Base-by-base conservation (phyloP, 2,797 vertebrate genomes). In the Darevskia nairensis region DNA sequence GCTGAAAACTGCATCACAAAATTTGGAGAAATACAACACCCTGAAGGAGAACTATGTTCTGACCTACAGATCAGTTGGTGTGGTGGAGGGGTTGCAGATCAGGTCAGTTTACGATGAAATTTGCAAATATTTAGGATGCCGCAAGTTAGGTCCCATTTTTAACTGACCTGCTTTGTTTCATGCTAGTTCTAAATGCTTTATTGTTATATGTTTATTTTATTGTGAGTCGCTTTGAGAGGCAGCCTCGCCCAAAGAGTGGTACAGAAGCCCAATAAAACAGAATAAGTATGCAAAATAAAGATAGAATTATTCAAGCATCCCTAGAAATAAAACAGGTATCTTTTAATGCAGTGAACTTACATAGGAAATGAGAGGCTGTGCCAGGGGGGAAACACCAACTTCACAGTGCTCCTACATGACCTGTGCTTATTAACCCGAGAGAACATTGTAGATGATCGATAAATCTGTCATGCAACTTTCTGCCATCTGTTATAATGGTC, bases 391-490 rank as follows among this genome's bases (percentile, higher is more conserved):
- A 83, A 55, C 11, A 55, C 61, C 32, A 78, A 88, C n/a, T 85
- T 50, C 68, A 85, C 6, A 21, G 35, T 35, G n/a, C 32, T 75
- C 15, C 11, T 72, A 64, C 8, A 44, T 72, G 50, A 46, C 41
- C 27, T 80, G 41, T 80, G 81, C 68, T 84, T 80, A 80, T 50
- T 80, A 84, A 85, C 72, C 10, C 21, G 4, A 35, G 13, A 41
- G 2, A 17, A 81, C 21, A 81, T 29, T 75, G 75, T 59, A 23
- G 29, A 3, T 77, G 71, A 69, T 59, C 78, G n/a, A 81, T 87
- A 81, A 76, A 88, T 77, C 79, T 89, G 44, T 32, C 46, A 35
- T 68, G 61, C 23, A 84, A 68, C 61, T 76, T 87, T 41, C 21
- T 17, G 75, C 44, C 69, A 76, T 55, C 46, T 23, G 11, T 50